Evolutionary conservation across 1,140 invertebrate species (phyloP), one percentile per base, ranked within the genome.

Genomic region (Nymphalis io): DNA sequence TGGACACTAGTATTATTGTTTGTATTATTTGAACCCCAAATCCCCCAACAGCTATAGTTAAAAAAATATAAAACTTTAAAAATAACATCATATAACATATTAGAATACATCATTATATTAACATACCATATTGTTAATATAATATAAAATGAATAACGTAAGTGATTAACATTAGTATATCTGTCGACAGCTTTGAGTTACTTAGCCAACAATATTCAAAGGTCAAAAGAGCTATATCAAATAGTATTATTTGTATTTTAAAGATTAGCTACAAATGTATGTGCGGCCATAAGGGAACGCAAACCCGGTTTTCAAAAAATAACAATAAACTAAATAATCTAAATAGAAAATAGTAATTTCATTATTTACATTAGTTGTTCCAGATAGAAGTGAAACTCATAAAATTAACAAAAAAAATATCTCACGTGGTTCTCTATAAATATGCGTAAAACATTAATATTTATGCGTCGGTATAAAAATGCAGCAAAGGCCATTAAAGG

Each of bases 401-500:
- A 42, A n/a, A 15, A 42, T 5, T 39, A 11, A 39, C 11, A 39
- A 39, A 11, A 11, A 11, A 46, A 46, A 46, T 3, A 21, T 20
- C 65, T 51, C 42, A 67, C 55, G 65, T 67, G 57, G 21, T 40
- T 40, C 8, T 38, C 23, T 58, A 60, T 60, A 51, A 20, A 20
- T 20, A 60, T 21, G 42, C 59, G 27, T 60, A 46, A 67, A 67
- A 48, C 57, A 67, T 67, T 59, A 67, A 67, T 67, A 67, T 67
- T 67, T 67, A 67, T 59, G 57, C 27, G 58, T 59, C 57, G 42
- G 59, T 44, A 60, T 67, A 67, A 67, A 67, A 67, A 67, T 67
- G 65, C 65, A 67, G 61, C 33, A 58, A 39, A 60, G 42, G 33
- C 62, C 70, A 67, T 78, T 71, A 78, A 71, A 61, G 65, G 66